Evolutionary conservation across 23 tunicate species (phyloP).

Genomic region (Phallusia fumigata): DNA sequence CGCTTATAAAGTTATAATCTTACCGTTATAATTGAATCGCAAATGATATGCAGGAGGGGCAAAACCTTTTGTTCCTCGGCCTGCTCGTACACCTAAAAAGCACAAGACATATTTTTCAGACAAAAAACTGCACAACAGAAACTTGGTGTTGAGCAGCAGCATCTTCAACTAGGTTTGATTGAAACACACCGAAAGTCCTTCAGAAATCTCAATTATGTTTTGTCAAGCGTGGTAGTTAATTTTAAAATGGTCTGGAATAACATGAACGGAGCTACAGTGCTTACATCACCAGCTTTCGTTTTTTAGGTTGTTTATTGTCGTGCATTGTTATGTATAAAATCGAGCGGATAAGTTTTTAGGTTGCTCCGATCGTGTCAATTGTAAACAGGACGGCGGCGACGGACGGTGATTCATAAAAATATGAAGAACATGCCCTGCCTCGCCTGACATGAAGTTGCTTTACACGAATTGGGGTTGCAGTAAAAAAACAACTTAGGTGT

Average conservation of each 20-base stretch:
- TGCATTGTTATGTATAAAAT: too few relatives aligned
- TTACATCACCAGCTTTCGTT: too few relatives aligned
- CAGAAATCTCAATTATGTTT: too few relatives aligned
- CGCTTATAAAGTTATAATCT: neutral
- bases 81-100: slow-evolving; percentile 32
- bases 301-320: too few relatives aligned
- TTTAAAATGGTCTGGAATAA: too few relatives aligned
- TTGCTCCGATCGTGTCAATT: neutral
- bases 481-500: too few relatives aligned
- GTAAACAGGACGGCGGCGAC: neutral
- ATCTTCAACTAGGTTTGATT: too few relatives aligned
- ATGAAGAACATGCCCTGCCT: neutral
- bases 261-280: too few relatives aligned
- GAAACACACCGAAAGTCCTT: too few relatives aligned
- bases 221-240: too few relatives aligned
- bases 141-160: too few relatives aligned
- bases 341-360: neutral
- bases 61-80: slow-evolving; percentile 63
- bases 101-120: too few relatives aligned
- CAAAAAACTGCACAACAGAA: neutral
- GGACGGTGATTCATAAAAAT: neutral
- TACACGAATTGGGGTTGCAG: neutral
- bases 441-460: neutral
- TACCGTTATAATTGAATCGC: slow-evolving; percentile 79
- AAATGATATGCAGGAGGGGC: slow-evolving; percentile 63